These are phyloP conservation scores for Gymnocypris eckloni DNA, from an alignment of 2,797 vertebrate genomes.

Conservation along the genomic window DNA sequence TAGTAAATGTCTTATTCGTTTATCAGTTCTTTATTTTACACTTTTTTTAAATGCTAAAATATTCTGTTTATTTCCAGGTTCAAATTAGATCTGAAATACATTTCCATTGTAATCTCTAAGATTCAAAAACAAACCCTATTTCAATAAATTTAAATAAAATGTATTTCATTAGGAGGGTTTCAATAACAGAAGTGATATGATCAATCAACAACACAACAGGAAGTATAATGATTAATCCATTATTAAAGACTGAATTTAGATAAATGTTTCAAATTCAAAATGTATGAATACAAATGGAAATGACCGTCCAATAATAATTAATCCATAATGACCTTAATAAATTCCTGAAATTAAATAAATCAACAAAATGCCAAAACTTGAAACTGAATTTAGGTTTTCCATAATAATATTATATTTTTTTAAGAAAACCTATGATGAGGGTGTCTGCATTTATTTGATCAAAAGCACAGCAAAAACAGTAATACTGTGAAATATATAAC, in stretches of 20 bases:
- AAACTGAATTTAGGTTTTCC: neutral
- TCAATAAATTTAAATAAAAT: neutral
- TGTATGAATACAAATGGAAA: neutral
- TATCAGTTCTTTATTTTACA: neutral
- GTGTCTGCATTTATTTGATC: no score
- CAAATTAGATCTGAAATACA: neutral
- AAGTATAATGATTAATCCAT: neutral
- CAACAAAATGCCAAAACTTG: neutral
- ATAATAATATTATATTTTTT: no score
- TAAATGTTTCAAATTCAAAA: no score
- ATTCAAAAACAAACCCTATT: neutral
- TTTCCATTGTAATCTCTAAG: neutral
- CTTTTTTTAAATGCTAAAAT: neutral
- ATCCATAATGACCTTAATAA: neutral
- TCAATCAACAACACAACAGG: neutral
- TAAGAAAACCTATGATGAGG: no score
- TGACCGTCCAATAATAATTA: neutral
- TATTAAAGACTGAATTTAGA: neutral
- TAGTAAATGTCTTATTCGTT: slow-evolving; percentile 18
- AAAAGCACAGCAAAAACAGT: neutral
- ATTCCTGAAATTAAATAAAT: neutral
- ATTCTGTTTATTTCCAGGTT: neutral
- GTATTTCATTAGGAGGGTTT: neutral
- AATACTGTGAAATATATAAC: neutral
- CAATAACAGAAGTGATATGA: neutral